phyloP scores from a whole-genome alignment of 2,113 vertebrate genomes.

The Colinus virginianus region DNA sequence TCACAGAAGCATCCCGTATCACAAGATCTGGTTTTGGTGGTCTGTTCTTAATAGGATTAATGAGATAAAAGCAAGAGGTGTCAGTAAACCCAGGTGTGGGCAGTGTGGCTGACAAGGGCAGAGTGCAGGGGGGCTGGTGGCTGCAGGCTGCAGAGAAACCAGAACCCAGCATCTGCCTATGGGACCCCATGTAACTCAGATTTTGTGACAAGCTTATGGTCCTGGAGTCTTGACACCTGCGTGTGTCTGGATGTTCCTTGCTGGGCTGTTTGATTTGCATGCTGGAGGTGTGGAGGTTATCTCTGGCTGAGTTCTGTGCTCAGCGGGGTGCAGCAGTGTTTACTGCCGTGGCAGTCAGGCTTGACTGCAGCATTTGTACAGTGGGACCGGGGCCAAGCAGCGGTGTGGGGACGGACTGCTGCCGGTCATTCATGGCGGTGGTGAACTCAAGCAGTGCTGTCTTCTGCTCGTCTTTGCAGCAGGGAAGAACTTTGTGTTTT shows the following conservation, averaged over 20 bases:
- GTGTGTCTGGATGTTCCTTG: accelerated
- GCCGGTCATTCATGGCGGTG: not conserved
- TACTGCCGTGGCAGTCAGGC: accelerated
- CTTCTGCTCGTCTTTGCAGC: not conserved
- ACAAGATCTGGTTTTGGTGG: not conserved
- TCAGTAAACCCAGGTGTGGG: not conserved
- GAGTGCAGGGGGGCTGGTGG: not conserved
- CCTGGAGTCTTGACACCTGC: not conserved
- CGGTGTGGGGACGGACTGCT: not conserved
- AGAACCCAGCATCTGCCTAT: accelerated
- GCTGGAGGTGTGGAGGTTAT: not conserved
- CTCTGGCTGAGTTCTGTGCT: not conserved
- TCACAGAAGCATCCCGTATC: not conserved
- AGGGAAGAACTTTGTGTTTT: not conserved
- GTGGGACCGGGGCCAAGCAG: not conserved
- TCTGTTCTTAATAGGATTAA: not conserved
- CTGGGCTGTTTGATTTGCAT: accelerated
- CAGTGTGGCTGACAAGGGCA: not conserved
- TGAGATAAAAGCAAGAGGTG: not conserved
- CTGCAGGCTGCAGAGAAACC: not conserved
- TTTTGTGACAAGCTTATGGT: not conserved
- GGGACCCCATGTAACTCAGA: not conserved
- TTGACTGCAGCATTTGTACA: not conserved
- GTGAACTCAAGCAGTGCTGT: not conserved
- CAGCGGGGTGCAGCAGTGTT: not conserved